These are phyloP conservation scores for Rhingia campestris DNA, from an alignment of 2,888 invertebrate species.

Conservation along the genomic window DNA sequence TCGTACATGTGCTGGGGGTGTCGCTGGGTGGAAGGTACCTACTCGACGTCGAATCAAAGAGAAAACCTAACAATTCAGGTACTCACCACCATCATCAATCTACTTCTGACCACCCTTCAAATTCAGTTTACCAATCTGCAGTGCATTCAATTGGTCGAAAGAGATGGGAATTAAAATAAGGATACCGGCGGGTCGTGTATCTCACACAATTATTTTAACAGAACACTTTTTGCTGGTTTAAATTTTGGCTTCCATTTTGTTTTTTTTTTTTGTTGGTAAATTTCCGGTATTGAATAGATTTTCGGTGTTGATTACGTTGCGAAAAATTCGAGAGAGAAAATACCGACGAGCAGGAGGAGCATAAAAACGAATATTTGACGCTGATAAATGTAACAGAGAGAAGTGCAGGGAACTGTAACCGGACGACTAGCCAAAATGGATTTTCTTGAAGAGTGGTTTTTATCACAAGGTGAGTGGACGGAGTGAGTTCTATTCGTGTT, in stretches of 20 bases:
- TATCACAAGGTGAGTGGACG: slow-evolving; percentile 81
- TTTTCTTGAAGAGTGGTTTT: slow-evolving; percentile 82
- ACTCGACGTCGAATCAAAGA: not conserved
- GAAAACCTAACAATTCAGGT: slow-evolving; percentile 30
- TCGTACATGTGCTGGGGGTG: not conserved
- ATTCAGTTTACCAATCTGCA: slow-evolving; percentile 17
- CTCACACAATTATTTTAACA: slow-evolving; percentile 49
- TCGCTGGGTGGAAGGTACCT: no score
- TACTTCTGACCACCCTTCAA: slow-evolving; percentile 2
- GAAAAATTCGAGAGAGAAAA: slow-evolving; percentile 29
- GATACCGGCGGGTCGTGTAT: slow-evolving; percentile 56
- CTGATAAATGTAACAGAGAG: slow-evolving; percentile 68
- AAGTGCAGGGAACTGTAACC: slow-evolving; percentile 52
- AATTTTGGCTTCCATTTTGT: slow-evolving; percentile 24
- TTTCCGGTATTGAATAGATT: slow-evolving; percentile 53
- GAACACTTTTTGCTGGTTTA: slow-evolving; percentile 30
- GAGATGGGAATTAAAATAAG: slow-evolving; percentile 49
- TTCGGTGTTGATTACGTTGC: slow-evolving; percentile 54
- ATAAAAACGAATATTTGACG: slow-evolving; percentile 51
- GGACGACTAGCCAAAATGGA: slow-evolving; percentile 76
- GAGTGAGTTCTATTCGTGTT: slow-evolving; percentile 48
- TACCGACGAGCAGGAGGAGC: slow-evolving; percentile 22
- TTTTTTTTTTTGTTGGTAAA: slow-evolving; percentile 9
- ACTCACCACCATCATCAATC: slow-evolving; percentile 45
- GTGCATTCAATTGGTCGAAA: slow-evolving; percentile 50